Percentiles rank a stretch among this genome's conserved stretches.
phyloP scores from a whole-genome alignment of 2,113 vertebrate species.

The Eudyptes chrysolophus region DNA sequence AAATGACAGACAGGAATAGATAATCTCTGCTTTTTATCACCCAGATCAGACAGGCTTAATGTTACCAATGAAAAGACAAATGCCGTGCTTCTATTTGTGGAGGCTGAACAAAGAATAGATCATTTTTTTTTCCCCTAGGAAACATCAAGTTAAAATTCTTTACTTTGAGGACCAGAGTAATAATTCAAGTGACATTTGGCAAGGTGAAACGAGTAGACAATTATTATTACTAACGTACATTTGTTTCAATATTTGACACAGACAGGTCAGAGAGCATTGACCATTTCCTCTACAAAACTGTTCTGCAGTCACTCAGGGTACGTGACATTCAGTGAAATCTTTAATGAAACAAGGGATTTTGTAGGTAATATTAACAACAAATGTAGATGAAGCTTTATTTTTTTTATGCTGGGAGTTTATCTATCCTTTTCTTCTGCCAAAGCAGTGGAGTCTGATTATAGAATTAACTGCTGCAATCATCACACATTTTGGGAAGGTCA shows the following conservation, averaged over 20 bases:
- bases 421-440: neutral
- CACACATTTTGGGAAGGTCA: neutral
- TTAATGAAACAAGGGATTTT: neutral
- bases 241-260: conserved; percentile 5
- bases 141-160: conserved; percentile 6
- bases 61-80: conserved; percentile 52
- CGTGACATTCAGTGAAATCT: neutral
- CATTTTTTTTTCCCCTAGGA: neutral
- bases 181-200: conserved; percentile 23
- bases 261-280: neutral
- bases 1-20: conserved; percentile 50
- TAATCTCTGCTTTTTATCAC: conserved; percentile 59
- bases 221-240: neutral
- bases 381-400: neutral
- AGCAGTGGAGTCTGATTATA: neutral
- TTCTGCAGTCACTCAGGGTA: neutral
- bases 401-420: neutral
- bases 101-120: neutral
- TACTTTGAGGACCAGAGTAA: neutral
- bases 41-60: conserved; percentile 45
- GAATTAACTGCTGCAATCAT: neutral
- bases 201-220: conserved; percentile 10
- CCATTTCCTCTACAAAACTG: neutral
- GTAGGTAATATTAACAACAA: neutral
- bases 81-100: neutral